A percentile compares a stretch with the other conserved stretches of the same genome.
phyloP scores from a whole-genome alignment of 1,140 invertebrate genomes.

The Pygmarrhopalites habei region DNA sequence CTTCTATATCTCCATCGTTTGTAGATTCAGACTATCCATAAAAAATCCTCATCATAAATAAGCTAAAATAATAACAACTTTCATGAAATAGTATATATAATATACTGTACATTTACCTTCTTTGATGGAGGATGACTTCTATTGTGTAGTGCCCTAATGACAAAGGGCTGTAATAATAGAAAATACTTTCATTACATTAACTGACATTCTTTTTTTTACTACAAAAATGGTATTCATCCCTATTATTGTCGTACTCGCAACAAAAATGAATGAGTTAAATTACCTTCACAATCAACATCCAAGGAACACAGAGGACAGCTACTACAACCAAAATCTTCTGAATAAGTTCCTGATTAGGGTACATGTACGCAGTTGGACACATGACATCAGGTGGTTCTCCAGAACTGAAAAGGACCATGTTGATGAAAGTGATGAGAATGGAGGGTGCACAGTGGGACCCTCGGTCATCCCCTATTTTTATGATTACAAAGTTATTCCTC shows the following conservation, averaged over 20 bases:
- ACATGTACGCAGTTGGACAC: constrained; percentile 58
- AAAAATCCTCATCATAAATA: background rate
- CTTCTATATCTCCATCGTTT: background rate
- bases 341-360: constrained; percentile 60
- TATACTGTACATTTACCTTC: too few relatives aligned
- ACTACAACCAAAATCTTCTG: constrained; percentile 66
- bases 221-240: constrained; percentile 22
- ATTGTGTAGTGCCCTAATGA: too few relatives aligned
- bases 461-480: constrained; percentile 41
- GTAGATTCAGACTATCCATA: background rate
- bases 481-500: too few relatives aligned
- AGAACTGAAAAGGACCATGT: constrained; percentile 80
- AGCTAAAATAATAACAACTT: background rate
- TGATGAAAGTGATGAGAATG: constrained; percentile 89
- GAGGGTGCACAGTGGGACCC: constrained; percentile 73
- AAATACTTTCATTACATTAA: too few relatives aligned
- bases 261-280: constrained; percentile 75
- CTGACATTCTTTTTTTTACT: too few relatives aligned
- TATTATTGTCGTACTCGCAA: constrained; percentile 33
- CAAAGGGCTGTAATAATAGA: too few relatives aligned
- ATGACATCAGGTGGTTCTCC: constrained; percentile 43
- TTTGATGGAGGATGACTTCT: too few relatives aligned
- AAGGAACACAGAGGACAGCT: constrained; percentile 76
- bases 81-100: too few relatives aligned
- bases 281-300: constrained; percentile 87